Evolutionary conservation across 1,140 invertebrate species (phyloP).

Genomic region (Daktulosphaira vitifoliae): DNA sequence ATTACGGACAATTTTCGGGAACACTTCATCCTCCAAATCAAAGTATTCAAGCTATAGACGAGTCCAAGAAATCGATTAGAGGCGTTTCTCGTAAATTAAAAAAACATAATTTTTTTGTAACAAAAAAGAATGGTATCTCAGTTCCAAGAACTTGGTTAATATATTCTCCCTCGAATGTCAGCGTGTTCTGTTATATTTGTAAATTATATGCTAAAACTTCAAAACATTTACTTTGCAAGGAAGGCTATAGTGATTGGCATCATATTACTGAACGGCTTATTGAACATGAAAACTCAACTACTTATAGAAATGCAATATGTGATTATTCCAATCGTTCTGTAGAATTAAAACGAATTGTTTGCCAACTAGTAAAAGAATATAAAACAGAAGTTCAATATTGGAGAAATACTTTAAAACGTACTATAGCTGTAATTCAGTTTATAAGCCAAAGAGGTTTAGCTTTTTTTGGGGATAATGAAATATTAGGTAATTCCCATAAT

Average conservation of each 20-base stretch:
- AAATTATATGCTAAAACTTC: not conserved
- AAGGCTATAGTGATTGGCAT: not conserved
- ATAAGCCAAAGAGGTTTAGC: not conserved
- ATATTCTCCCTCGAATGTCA: not conserved
- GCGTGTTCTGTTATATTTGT: not conserved
- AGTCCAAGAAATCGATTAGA: no score
- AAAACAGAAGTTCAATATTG: not conserved
- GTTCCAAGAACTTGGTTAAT: no score
- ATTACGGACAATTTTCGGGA: no score
- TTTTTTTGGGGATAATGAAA: slow-evolving; percentile 1
- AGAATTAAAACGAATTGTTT: not conserved
- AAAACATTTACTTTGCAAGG: not conserved
- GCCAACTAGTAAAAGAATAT: no score
- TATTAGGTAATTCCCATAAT: not conserved
- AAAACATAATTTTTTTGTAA: no score
- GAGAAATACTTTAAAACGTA: not conserved
- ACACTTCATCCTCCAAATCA: no score
- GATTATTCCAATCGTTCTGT: not conserved
- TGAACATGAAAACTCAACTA: not conserved
- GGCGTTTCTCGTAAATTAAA: no score
- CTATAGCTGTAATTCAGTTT: not conserved
- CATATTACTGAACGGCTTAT: not conserved
- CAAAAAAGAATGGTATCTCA: no score
- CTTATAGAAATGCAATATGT: not conserved
- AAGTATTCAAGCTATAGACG: no score